phyloP scores from a whole-genome alignment of 2,797 vertebrate species.

The Eulemur coronatus region DNA sequence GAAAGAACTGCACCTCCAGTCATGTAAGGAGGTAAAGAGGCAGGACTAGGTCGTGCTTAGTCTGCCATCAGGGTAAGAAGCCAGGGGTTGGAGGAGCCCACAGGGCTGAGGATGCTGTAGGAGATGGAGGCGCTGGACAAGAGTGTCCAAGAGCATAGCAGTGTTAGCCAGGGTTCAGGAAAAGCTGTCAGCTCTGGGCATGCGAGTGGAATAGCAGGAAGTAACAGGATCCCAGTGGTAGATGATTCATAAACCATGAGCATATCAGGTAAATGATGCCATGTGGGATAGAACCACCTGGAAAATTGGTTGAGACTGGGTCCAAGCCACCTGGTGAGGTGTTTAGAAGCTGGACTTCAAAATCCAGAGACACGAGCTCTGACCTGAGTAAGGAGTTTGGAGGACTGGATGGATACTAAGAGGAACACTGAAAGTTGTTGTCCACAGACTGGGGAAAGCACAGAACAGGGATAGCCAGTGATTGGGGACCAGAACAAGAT shows the following conservation, averaged over 20 bases:
- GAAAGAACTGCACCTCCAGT: not conserved
- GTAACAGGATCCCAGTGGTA: too few species aligned
- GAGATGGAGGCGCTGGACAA: too few species aligned
- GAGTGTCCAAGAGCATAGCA: not conserved
- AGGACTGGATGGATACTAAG: not conserved
- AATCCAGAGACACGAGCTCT: not conserved
- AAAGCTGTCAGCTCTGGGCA: not conserved
- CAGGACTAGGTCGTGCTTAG: too few species aligned
- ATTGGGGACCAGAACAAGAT: accelerated
- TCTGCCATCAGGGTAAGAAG: not conserved
- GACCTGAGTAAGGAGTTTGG: not conserved
- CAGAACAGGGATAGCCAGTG: not conserved
- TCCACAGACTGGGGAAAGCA: not conserved
- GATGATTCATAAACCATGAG: not conserved
- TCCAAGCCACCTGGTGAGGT: too few species aligned
- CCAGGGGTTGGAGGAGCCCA: not conserved
- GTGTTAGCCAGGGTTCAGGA: not conserved
- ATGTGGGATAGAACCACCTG: not conserved
- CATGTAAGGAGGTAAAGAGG: not conserved
- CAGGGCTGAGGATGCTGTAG: not conserved
- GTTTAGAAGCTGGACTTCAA: not conserved
- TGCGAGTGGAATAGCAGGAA: not conserved
- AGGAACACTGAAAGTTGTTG: too few species aligned
- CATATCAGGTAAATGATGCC: not conserved
- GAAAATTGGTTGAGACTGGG: not conserved